Base-by-base conservation (phyloP, 2,888 invertebrate genomes). In the Melieria picta region DNA sequence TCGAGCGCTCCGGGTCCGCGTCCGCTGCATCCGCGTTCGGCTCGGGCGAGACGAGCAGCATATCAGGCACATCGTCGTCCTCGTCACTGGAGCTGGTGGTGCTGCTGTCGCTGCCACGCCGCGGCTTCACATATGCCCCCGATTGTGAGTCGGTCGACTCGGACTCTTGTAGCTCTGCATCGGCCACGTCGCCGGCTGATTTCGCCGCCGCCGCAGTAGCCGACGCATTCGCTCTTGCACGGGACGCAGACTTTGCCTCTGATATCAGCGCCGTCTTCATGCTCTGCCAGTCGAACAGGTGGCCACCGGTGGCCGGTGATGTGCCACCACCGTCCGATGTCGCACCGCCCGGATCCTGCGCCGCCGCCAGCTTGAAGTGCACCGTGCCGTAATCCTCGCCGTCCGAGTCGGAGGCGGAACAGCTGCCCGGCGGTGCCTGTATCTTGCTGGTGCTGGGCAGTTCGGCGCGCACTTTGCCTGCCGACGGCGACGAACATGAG, bases 271-370 rank as follows among this genome's bases (percentile, higher is more conserved):
- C 64, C 30, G 66, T n/a, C 7, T 74, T 74, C 55, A 72, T 55
- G 52, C 62, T 70, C 50, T 72, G 67, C 73, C 73, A 75, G 56
- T 75, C 73, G 48, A 70, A 69, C n/a, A 61, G 65, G 9, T 70
- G 45, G 9, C 57, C 75, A 60, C 66, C 56, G 9, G 68, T 61
- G 16, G 69, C 63, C 75, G 79, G 71, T 30, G 30, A 30, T 30
- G 30, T 30, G n/a, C 58, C 48, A 13, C 50, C 16, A 47, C 68
- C 72, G 9, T 70, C 61, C 7, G 70, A 67, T 58, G 68, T 64
- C 75, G 80, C 73, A 76, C 80, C 71, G 75, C 70, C 74, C 78
- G 74, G 71, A 77, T 80, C 71, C 78, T 80, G 10, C 73, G 79
- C 66, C 75, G 80, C 69, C n/a, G 73, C 75, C 46, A 72, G 11